Base-by-base conservation (phyloP, 1,140 invertebrate genomes). In the Cyclargus thomasi region DNA sequence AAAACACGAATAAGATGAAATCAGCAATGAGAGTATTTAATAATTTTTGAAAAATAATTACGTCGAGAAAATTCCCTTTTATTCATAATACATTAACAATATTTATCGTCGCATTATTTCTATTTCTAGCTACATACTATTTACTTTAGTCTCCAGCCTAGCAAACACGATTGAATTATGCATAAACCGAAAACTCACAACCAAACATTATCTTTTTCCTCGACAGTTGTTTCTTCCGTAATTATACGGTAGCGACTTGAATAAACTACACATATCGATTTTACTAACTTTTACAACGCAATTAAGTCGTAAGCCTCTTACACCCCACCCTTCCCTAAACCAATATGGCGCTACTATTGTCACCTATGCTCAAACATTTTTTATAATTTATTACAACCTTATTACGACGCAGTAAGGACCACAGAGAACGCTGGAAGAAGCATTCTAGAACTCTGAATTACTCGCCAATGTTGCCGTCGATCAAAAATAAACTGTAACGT, bases 341-440 rank as follows among this genome's bases (percentile, higher is more conserved):
- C 85, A 89, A 89, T 79, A 89, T 89, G 86, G 86, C 86, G 85
- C 84, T 82, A 79, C 71, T 74, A 80, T 89, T 89, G 85, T 89
- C 86, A 89, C 85, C 85, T 89, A 81, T 67, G 75, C 76, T 81
- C 73, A 66, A 71, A 71, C 78, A 79, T 79, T 74, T 74, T 79
- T 81, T 69, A 76, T 66, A 73, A 73, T 65, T 57, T 62, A 70
- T 63, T 53, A 70, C 17, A 71, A 78, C 77, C 64, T 73, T 85
- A 80, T 53, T 23, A 0, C 64, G 11, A 70, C n/a, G 76, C 0
- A 23, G 73, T 76, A 76, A 72, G 70, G 67, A 11, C 64, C 18
- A 69, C 20, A 65, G 55, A n/a, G 17, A 18, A 5, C 53, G 17
- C 18, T 59, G 5, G 20, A 59, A 59, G 10, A 21, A n/a, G 18